Percentiles rank a stretch among this genome's conserved stretches.
phyloP scores from a whole-genome alignment of 2,888 invertebrate species.

The Neoaliturus tenellus region DNA sequence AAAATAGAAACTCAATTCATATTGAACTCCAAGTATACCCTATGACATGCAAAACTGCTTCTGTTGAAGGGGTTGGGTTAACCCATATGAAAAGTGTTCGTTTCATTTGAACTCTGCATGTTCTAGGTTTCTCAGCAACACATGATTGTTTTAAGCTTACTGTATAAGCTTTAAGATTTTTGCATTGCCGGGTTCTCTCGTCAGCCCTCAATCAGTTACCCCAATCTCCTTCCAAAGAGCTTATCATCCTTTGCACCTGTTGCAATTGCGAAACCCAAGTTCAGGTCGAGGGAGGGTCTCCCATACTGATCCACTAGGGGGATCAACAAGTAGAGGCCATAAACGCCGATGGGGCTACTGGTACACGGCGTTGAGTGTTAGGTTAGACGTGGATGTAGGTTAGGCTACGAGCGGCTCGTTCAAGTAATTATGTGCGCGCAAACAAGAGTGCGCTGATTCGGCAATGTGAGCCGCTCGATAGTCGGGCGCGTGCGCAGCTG shows the following conservation, averaged over 20 bases:
- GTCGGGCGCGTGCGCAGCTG: background rate
- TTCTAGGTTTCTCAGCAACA: no score
- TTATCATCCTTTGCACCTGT: background rate
- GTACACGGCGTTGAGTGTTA: background rate
- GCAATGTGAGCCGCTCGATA: constrained; percentile 35
- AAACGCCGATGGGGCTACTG: background rate
- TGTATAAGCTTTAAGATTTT: no score
- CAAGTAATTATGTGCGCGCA: constrained; percentile 22
- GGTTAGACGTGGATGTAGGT: background rate
- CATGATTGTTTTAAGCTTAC: no score
- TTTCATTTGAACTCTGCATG: no score
- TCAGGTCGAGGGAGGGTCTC: background rate
- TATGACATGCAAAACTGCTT: no score
- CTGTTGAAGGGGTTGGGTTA: no score
- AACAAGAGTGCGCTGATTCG: constrained; percentile 18
- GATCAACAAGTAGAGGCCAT: background rate
- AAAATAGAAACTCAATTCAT: no score
- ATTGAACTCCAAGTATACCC: no score
- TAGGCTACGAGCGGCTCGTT: background rate
- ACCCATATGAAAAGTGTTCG: no score
- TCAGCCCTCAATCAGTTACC: no score
- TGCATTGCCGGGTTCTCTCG: no score
- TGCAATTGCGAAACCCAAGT: background rate
- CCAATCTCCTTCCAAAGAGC: no score
- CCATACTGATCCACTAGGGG: background rate